phyloP scores from a whole-genome alignment of 2,888 invertebrate genomes.

The Therioaphis trifolii region DNA sequence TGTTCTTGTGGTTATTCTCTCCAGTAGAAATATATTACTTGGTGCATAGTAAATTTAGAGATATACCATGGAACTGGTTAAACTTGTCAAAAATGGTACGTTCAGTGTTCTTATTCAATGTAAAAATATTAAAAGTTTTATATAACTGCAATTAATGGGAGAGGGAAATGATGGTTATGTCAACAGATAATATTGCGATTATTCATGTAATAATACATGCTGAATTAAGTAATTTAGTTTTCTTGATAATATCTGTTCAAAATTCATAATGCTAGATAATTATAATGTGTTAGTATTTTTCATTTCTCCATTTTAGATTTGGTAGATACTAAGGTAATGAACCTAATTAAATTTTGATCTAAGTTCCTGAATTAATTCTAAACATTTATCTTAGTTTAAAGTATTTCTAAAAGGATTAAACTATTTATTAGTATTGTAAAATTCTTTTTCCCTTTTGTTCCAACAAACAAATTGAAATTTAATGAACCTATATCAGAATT shows the following conservation, averaged over 20 bases:
- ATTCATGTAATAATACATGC: background rate
- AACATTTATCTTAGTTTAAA: too few species aligned
- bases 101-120: background rate
- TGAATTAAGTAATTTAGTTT: background rate
- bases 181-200: background rate
- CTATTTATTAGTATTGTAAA: too few species aligned
- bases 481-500: too few species aligned
- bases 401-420: too few species aligned
- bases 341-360: too few species aligned
- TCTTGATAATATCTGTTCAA: background rate
- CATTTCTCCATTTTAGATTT: too few species aligned
- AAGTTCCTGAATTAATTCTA: too few species aligned
- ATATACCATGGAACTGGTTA: slow-evolving; percentile 80
- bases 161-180: background rate
- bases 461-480: too few species aligned
- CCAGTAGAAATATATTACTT: slow-evolving; percentile 82
- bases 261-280: background rate
- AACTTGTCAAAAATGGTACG: slow-evolving; percentile 77
- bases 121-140: background rate
- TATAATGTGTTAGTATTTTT: too few species aligned
- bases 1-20: slow-evolving; percentile 82
- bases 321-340: too few species aligned
- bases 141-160: background rate
- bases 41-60: slow-evolving; percentile 78
- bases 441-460: too few species aligned